Conservation (phyloP, 1,140 invertebrate genomes). For the Batillaria attramentaria region DNA sequence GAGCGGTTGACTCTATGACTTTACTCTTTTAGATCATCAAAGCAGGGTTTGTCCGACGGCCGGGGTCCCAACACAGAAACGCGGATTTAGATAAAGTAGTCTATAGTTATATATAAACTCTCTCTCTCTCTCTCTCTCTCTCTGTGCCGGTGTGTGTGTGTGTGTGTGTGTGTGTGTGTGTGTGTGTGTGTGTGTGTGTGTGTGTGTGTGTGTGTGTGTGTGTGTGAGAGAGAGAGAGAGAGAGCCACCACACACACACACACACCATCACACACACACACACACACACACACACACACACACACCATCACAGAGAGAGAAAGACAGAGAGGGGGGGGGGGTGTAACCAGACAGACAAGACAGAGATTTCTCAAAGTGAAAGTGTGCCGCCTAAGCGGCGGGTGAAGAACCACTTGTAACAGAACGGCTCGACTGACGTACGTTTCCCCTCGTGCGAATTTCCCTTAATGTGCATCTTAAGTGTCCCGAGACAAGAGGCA, state of each 20-base stretch:
- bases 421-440: too few relatives aligned
- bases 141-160: neutral
- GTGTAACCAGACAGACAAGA: too few relatives aligned
- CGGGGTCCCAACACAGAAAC: neutral
- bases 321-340: too few relatives aligned
- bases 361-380: too few relatives aligned
- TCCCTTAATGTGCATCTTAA: too few relatives aligned
- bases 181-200: constrained; percentile 8
- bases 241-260: neutral
- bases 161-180: neutral
- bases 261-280: constrained; percentile 12
- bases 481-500: too few relatives aligned
- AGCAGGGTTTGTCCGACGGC: neutral
- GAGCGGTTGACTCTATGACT: neutral
- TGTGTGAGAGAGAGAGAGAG: constrained; percentile 2
- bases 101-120: neutral
- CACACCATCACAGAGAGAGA: neutral
- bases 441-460: too few relatives aligned
- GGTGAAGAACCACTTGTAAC: too few relatives aligned
- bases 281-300: neutral
- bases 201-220: neutral
- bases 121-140: constrained; percentile 11
- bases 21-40: neutral
- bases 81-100: neutral
- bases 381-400: too few relatives aligned